These are phyloP conservation scores for Melospiza georgiana DNA, from an alignment of 2,113 vertebrate species.

Conservation along the genomic window DNA sequence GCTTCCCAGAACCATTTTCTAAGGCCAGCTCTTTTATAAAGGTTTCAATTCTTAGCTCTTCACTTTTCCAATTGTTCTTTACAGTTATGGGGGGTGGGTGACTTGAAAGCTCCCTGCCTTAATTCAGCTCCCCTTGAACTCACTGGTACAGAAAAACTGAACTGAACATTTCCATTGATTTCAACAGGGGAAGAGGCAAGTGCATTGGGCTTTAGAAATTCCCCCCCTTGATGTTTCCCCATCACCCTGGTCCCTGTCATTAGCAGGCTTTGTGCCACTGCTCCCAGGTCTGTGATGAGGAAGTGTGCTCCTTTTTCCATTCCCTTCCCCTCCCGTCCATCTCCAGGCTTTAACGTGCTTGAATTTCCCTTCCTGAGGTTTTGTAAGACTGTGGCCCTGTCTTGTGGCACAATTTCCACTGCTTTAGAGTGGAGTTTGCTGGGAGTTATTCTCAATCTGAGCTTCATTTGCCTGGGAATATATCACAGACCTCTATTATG, in stretches of 20 bases:
- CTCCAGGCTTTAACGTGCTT: not conserved
- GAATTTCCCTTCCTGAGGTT: not conserved
- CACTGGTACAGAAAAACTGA: not conserved
- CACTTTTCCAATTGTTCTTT: slow-evolving; percentile 56
- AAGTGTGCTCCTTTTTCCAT: not conserved
- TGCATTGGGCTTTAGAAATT: slow-evolving; percentile 40
- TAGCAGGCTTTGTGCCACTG: slow-evolving; percentile 13
- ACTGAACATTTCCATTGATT: slow-evolving; percentile 53
- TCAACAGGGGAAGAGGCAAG: slow-evolving; percentile 12
- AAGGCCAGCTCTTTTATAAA: slow-evolving; percentile 14
- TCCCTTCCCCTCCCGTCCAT: not conserved
- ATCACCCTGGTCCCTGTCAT: slow-evolving; percentile 31
- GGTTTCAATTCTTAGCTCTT: slow-evolving; percentile 52
- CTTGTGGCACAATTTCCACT: not conserved
- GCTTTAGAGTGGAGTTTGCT: not conserved
- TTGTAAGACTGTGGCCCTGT: not conserved
- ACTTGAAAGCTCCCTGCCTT: slow-evolving; percentile 4
- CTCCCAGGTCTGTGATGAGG: not conserved
- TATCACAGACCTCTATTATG: not conserved
- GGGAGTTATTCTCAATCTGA: not conserved
- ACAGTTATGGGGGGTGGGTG: slow-evolving; percentile 30
- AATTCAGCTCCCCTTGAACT: slow-evolving; percentile 56
- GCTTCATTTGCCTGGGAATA: not conserved
- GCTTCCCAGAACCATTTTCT: slow-evolving; percentile 46
- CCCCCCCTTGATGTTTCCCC: slow-evolving; percentile 39